Percentiles rank a stretch among this genome's conserved stretches.
These are phyloP conservation scores for Chymomyza caudatula DNA, from an alignment of 2,888 invertebrate genomes.

Conservation along the genomic window DNA sequence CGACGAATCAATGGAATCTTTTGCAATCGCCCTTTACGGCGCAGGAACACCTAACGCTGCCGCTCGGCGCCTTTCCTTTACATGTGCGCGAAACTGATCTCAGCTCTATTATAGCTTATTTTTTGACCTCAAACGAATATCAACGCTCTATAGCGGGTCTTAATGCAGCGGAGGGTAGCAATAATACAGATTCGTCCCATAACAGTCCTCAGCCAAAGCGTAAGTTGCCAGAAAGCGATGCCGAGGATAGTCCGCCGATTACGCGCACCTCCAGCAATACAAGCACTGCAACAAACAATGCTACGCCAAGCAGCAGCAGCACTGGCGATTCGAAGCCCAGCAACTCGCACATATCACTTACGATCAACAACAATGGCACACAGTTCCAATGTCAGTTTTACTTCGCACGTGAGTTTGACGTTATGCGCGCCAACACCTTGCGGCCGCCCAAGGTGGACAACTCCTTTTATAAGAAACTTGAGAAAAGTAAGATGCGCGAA, in stretches of 20 bases:
- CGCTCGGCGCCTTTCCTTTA: slow-evolving; percentile 82
- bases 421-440: slow-evolving; percentile 81
- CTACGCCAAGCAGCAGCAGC: slow-evolving; percentile 10
- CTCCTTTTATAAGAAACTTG: slow-evolving; percentile 69
- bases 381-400: slow-evolving; percentile 94
- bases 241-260: slow-evolving; percentile 54
- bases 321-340: slow-evolving; percentile 57
- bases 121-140: slow-evolving; percentile 86
- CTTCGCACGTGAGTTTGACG: slow-evolving; percentile 94
- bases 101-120: slow-evolving; percentile 91
- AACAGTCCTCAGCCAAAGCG: slow-evolving; percentile 74
- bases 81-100: slow-evolving; percentile 89
- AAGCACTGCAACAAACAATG: slow-evolving; percentile 7
- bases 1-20: slow-evolving; percentile 78
- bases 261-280: slow-evolving; percentile 9
- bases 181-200: slow-evolving; percentile 35
- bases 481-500: slow-evolving; percentile 73
- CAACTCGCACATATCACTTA: slow-evolving; percentile 80
- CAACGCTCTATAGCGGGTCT: slow-evolving; percentile 81
- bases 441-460: slow-evolving; percentile 70
- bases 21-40: slow-evolving; percentile 82
- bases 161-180: slow-evolving; percentile 14
- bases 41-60: slow-evolving; percentile 85
- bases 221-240: slow-evolving; percentile 73
- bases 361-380: slow-evolving; percentile 83